Conservation (phyloP, 2,113 vertebrate species). For the Paratilapia polleni region DNA sequence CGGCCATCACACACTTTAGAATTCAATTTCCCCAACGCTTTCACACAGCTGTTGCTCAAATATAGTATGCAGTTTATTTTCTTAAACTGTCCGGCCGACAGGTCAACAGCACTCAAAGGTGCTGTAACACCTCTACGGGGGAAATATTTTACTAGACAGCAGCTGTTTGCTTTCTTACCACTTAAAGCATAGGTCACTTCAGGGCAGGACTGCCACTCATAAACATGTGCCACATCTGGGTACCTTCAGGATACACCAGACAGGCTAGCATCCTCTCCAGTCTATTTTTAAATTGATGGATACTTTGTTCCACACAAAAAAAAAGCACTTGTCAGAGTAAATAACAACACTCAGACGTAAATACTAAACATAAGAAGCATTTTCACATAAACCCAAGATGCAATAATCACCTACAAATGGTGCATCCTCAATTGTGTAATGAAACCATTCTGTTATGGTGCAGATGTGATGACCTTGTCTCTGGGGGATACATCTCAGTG, state of each 20-base stretch:
- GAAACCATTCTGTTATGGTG: constrained; percentile 5
- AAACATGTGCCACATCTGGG: constrained; percentile 59
- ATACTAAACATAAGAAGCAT: background rate
- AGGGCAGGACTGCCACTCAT: constrained; percentile 32
- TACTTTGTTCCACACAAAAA: constrained; percentile 27
- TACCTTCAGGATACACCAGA: constrained; percentile 20
- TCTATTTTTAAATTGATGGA: constrained; percentile 26
- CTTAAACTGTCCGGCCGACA: constrained; percentile 46
- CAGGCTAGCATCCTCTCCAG: background rate
- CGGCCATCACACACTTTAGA: background rate
- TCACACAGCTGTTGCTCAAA: constrained; percentile 37
- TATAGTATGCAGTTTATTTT: constrained; percentile 49
- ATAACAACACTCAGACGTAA: background rate
- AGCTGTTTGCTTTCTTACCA: constrained; percentile 49
- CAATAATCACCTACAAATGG: background rate
- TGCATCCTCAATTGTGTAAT: background rate
- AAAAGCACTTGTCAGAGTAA: constrained; percentile 19
- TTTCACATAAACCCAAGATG: background rate
- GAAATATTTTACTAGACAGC: constrained; percentile 56
- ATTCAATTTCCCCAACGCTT: background rate
- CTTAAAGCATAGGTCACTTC: constrained; percentile 51
- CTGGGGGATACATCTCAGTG: background rate
- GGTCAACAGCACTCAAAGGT: constrained; percentile 58
- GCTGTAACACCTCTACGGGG: constrained; percentile 34
- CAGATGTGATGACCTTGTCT: constrained; percentile 21